A percentile compares a stretch with the other conserved stretches of the same genome.
Conservation (phyloP, 1,140 invertebrate genomes). For the Drusus annulatus region DNA sequence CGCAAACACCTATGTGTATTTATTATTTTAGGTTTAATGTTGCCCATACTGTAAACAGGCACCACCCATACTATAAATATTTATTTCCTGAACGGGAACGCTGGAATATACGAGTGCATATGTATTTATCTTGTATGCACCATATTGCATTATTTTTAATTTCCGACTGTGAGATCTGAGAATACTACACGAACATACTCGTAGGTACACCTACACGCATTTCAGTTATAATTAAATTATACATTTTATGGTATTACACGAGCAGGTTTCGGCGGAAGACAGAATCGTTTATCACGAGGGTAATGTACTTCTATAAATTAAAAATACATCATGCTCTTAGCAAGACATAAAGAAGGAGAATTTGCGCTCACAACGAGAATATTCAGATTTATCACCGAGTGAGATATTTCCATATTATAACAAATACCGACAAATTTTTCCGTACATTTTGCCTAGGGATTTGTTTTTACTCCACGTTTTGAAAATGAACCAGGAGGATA, state of each 20-base stretch:
- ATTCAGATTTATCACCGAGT: conserved; percentile 12
- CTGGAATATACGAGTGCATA: conserved; percentile 12
- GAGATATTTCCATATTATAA: conserved; percentile 9
- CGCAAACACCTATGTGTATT: conserved; percentile 31
- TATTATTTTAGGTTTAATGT: conserved; percentile 46
- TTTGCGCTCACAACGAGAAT: not conserved
- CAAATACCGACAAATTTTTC: not conserved
- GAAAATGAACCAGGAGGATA: too few species aligned
- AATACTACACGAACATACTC: not conserved
- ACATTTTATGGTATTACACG: too few species aligned
- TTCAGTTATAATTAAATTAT: too few species aligned
- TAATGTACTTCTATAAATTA: conserved; percentile 35
- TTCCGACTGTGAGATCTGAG: not conserved
- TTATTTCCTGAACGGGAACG: conserved; percentile 35
- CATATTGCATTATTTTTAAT: conserved; percentile 36
- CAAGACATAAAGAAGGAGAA: conserved; percentile 7
- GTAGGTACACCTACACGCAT: too few species aligned
- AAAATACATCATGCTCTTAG: conserved; percentile 23
- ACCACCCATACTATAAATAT: conserved; percentile 42
- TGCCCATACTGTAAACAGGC: conserved; percentile 35
- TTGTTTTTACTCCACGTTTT: too few species aligned
- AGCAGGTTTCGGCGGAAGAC: not conserved
- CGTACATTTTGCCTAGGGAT: too few species aligned
- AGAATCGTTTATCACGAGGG: conserved; percentile 24
- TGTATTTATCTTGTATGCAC: not conserved